A percentile compares a stretch with the other conserved stretches of the same genome.
phyloP scores from a whole-genome alignment of 2,888 invertebrate genomes.

The Pseudococcus viburni region DNA sequence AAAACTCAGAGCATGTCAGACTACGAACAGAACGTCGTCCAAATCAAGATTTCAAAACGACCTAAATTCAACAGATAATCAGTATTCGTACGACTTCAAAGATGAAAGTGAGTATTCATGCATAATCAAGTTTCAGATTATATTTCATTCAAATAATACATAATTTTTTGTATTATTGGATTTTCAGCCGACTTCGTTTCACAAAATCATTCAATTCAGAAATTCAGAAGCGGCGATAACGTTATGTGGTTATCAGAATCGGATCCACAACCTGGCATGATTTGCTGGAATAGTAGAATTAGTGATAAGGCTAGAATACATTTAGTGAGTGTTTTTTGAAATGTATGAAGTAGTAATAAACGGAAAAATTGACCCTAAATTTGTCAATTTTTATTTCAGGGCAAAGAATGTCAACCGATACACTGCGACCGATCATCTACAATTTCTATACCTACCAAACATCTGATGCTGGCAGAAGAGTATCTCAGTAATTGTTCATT shows the following conservation, averaged over 20 bases:
- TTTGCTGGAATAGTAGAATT: slow-evolving; percentile 67
- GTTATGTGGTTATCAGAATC: slow-evolving; percentile 69
- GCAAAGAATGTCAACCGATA: slow-evolving; percentile 29
- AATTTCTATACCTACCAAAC: background rate
- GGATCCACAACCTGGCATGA: slow-evolving; percentile 68
- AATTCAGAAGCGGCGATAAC: slow-evolving; percentile 68
- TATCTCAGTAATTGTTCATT: slow-evolving; percentile 7
- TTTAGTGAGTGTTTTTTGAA: slow-evolving; percentile 68
- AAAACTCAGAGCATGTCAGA: background rate
- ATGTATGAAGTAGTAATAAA: background rate
- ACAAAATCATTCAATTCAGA: background rate
- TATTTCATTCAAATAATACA: background rate
- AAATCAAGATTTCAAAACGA: background rate
- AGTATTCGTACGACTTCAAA: background rate
- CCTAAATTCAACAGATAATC: background rate
- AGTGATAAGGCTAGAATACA: slow-evolving; percentile 69
- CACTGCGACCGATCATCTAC: slow-evolving; percentile 30
- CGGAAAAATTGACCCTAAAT: background rate
- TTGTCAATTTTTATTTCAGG: background rate
- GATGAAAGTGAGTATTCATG: background rate
- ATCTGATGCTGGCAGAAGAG: slow-evolving; percentile 55
- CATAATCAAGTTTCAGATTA: background rate
- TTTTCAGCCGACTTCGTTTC: slow-evolving; percentile 7
- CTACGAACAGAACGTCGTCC: background rate
- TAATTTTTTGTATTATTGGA: background rate